phyloP scores from a whole-genome alignment of 2,797 vertebrate species.

The Hyperoplus immaculatus region DNA sequence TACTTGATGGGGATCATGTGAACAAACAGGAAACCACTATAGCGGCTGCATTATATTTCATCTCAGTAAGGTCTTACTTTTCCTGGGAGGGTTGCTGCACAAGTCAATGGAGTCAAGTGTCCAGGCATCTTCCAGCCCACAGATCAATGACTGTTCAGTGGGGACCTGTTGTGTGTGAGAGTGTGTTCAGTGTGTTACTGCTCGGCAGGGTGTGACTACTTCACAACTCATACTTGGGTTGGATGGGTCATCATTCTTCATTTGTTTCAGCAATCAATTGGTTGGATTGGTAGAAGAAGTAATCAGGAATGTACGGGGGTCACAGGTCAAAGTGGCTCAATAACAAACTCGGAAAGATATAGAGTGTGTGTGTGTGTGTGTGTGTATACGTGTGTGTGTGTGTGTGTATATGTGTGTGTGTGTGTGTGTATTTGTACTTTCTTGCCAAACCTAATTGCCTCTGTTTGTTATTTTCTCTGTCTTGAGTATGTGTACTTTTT shows the following conservation, averaged over 20 bases:
- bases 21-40: conserved; percentile 8
- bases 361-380: not conserved
- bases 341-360: not conserved
- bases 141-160: conserved; percentile 47
- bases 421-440: conserved; percentile 14
- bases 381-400: not conserved
- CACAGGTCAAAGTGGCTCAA: conserved; percentile 27
- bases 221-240: conserved; percentile 41
- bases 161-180: conserved; percentile 4
- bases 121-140: conserved; percentile 7
- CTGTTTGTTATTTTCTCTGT: conserved; percentile 1
- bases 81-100: conserved; percentile 8
- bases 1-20: conserved; percentile 4
- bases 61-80: conserved; percentile 2
- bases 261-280: conserved; percentile 45
- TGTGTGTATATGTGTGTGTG: not conserved
- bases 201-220: conserved; percentile 34
- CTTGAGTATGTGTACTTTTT: not conserved
- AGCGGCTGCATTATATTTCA: conserved; percentile 23
- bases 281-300: conserved; percentile 18
- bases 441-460: conserved; percentile 7
- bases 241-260: conserved; percentile 34
- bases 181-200: conserved; percentile 25
- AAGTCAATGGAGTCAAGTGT: conserved; percentile 45
- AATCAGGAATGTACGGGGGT: conserved; percentile 23